Evolutionary conservation across 2,888 invertebrate genomes (phyloP), one percentile per base, ranked within the genome.

Genomic region (Cataglyphis livida): DNA sequence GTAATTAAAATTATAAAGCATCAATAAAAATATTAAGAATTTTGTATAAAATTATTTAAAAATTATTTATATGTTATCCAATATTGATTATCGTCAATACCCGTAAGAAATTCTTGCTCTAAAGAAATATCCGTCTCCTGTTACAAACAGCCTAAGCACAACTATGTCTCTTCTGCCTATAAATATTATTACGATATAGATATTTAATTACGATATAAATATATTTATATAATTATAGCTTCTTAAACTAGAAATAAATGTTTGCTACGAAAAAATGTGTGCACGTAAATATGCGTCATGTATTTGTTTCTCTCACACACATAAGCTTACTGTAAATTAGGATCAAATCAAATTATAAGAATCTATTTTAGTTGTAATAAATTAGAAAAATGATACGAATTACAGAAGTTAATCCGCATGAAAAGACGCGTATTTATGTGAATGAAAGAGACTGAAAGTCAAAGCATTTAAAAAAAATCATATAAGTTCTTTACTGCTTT

Each of bases 61-160:
- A 28, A 28, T 28, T 35, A 35, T 35, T 61, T 51, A 21, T 66
- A 54, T 25, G 62, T 70, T 82, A 88, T 85, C 87, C 88, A 90
- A 90, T 83, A 86, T 82, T 89, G 88, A 88, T 87, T 64, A 75
- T 65, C 18, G 79, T 32, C 32, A 82, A 85, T 74, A 41, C 18
- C 59, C 41, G 18, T 12, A 79, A 86, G 38, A 73, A 84, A 79
- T 54, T 70, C 3, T 84, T 75, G 68, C 41, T 89, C 86, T 90
- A 89, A 88, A 75, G 48, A 87, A 87, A 87, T 82, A 76, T 71
- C 87, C 73, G 35, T 84, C 68, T 79, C 68, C 88, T 83, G 83
- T 76, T 76, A 78, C 90, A 84, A 86, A 85, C 87, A 88, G 78
- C 66, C 64, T 88, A 89, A 89, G 84, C 89, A 79, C 61, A 83